A percentile compares a stretch with the other conserved stretches of the same genome.
Conservation (phyloP, 2,113 vertebrate species). For the Corvus moneduloides region DNA sequence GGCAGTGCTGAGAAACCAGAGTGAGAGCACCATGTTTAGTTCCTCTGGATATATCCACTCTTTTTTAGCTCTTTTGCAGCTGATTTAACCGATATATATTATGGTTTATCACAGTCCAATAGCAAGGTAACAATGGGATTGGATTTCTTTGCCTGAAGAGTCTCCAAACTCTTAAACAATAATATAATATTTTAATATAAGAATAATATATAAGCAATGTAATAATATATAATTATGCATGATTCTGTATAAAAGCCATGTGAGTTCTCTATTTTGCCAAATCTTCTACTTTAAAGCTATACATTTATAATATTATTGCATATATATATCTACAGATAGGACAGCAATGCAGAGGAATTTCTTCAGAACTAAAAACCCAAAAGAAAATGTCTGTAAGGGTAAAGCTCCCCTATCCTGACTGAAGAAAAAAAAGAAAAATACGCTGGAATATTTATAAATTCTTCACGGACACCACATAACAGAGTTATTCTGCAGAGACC, state of each 20-base stretch:
- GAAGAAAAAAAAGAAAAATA: background rate
- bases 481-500: background rate
- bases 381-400: background rate
- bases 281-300: background rate
- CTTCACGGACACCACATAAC: background rate
- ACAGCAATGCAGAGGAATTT: background rate
- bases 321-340: background rate
- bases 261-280: background rate
- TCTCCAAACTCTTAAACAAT: background rate
- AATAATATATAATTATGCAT: background rate
- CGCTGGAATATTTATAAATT: background rate
- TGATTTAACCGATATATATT: background rate
- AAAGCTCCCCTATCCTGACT: background rate
- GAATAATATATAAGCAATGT: rapidly evolving
- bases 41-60: background rate
- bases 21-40: rapidly evolving
- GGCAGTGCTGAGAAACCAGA: background rate
- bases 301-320: background rate
- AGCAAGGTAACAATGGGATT: background rate
- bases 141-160: background rate
- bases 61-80: background rate
- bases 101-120: background rate
- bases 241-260: background rate
- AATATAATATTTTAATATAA: background rate
- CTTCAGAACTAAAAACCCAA: background rate